Evolutionary conservation across 2,797 vertebrate species (phyloP).

Genomic region (Silurus aristotelis): DNA sequence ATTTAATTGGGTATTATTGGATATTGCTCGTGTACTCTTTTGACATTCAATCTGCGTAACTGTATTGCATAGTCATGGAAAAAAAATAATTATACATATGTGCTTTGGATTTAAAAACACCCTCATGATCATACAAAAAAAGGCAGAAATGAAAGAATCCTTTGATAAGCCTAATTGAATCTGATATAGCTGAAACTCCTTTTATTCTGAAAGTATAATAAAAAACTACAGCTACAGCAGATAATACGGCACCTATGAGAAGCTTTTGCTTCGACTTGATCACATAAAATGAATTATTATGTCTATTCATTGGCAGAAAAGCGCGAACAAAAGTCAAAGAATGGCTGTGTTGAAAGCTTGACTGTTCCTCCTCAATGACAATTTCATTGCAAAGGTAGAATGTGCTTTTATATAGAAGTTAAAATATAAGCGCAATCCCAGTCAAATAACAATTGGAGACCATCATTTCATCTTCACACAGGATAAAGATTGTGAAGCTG

Average conservation of each 20-base stretch:
- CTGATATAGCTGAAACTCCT: neutral
- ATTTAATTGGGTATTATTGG: too few species aligned
- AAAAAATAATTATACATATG: neutral
- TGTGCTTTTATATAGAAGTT: neutral
- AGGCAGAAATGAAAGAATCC: neutral
- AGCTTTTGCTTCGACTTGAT: neutral
- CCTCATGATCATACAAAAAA: neutral
- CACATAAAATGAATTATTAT: neutral
- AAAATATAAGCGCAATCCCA: neutral
- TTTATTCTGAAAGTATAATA: constrained; percentile 10
- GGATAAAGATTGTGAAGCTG: neutral
- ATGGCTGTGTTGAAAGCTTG: neutral
- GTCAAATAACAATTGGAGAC: neutral
- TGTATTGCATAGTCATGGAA: neutral
- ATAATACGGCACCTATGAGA: neutral
- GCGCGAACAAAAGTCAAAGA: constrained; percentile 13
- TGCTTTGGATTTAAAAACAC: neutral
- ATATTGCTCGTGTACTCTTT: neutral
- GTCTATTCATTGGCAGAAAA: constrained; percentile 6
- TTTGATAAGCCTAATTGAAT: constrained; percentile 8
- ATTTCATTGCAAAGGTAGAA: too few species aligned
- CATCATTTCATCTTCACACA: too few species aligned
- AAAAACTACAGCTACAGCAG: neutral
- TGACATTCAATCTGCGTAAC: neutral
- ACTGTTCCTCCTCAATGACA: neutral